phyloP scores from a whole-genome alignment of 2,113 vertebrate genomes.

The Podilymbus podiceps region DNA sequence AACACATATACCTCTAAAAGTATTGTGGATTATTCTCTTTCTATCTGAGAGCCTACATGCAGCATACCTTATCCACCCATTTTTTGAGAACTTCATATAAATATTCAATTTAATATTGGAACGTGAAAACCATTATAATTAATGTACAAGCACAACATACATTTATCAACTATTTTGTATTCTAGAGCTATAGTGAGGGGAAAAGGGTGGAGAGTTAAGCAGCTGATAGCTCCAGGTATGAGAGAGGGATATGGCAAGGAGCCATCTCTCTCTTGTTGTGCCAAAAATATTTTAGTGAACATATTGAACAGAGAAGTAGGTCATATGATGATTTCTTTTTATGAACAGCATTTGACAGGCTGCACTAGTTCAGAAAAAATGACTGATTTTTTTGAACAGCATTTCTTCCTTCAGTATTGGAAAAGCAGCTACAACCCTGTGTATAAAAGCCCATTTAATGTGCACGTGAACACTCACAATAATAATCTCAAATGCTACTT shows the following conservation, averaged over 20 bases:
- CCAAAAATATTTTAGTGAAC: constrained; percentile 15
- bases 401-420: not conserved
- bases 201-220: not conserved
- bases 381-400: not conserved
- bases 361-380: not conserved
- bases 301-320: not conserved
- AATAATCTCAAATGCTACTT: not conserved
- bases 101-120: not conserved
- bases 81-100: not conserved
- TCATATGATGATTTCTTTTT: constrained; percentile 9
- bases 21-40: not conserved
- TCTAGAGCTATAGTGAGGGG: not conserved
- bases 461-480: not conserved
- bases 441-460: not conserved
- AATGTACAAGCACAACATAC: not conserved
- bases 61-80: not conserved
- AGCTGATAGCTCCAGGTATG: not conserved
- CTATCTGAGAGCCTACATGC: not conserved
- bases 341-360: not conserved
- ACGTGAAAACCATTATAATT: not conserved
- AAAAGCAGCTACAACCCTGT: not conserved
- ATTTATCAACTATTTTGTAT: not conserved
- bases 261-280: not conserved
- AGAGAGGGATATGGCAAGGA: not conserved
- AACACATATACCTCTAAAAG: not conserved